Base-by-base conservation (phyloP, 2,797 vertebrate genomes). In the Sebastes miniatus region DNA sequence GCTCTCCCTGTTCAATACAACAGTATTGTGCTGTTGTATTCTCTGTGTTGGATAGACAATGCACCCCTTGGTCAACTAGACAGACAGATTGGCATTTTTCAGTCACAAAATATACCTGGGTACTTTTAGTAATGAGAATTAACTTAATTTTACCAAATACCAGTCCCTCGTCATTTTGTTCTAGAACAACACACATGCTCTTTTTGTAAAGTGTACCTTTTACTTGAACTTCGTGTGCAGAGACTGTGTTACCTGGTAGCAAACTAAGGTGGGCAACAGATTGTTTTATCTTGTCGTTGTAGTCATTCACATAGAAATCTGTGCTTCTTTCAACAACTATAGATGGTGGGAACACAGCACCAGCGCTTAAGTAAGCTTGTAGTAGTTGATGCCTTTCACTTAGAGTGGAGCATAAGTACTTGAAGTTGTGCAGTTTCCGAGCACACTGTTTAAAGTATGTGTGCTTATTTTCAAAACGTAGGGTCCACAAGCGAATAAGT, bases 381-480 rank as follows among this genome's bases (percentile, higher is more conserved):
- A 81, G 34, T 3, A 76, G 70, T 12, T 78, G 79, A 9, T 85
- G 63, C 36, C 79, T 80, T 7, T 83, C 83, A 31, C 57, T 29
- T 4, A 88, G 25, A 5, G 69, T 79, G 31, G 56, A 16, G 24
- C 75, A 81, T 6, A 83, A 12, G 18, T 77, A 83, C n/a, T 77
- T 80, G 39, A 78, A 86, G 12, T 81, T 79, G 3, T 83, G 71
- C 4, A 81, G 43, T 54, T 80, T 81, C 13, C 68, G 11, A 14
- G 70, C 68, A 85, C 81, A 87, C 14, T 83, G 61, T 18, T 83
- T 86, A 89, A 87, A 34, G 6, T 61, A 87, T 3, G 63, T 70
- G 22, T 84, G 66, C 32, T 89, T 81, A 20, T 74, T 87, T 57
- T 90, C 47, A 7, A 87, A 90, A 3, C 65, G 24, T 4, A 86